These are phyloP conservation scores for Chrysocyon brachyurus DNA, from an alignment of 2,797 vertebrate genomes.

Conservation along the genomic window DNA sequence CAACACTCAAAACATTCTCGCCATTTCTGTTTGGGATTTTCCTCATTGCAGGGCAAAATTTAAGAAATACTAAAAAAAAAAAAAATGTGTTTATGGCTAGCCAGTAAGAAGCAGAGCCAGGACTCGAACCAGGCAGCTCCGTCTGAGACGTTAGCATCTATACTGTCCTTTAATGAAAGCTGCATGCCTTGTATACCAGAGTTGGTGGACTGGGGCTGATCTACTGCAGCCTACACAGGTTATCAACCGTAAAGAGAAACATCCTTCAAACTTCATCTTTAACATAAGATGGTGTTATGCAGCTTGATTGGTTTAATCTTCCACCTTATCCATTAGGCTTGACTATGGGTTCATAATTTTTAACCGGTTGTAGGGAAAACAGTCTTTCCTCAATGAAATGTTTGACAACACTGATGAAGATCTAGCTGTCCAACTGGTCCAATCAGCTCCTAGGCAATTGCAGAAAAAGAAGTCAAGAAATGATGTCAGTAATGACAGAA, in stretches of 20 bases:
- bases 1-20: neutral
- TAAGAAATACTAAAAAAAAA: slow-evolving; percentile 28
- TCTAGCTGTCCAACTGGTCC: neutral
- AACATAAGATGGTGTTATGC: neutral
- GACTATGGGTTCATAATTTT: neutral
- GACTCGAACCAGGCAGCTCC: neutral
- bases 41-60: neutral
- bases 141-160: neutral
- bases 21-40: neutral
- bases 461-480: neutral
- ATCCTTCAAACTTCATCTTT: neutral
- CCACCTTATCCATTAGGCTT: neutral
- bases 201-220: neutral
- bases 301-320: neutral
- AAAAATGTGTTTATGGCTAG: neutral
- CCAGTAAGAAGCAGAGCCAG: neutral
- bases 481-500: neutral
- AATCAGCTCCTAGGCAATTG: neutral
- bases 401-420: neutral
- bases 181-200: neutral
- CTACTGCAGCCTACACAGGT: neutral
- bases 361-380: slow-evolving; percentile 29
- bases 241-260: neutral
- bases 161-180: neutral
- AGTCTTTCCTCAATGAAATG: neutral